Evolutionary conservation across 2,113 vertebrate species (phyloP), one percentile per base, ranked within the genome.

Genomic region (Dromas ardeola): DNA sequence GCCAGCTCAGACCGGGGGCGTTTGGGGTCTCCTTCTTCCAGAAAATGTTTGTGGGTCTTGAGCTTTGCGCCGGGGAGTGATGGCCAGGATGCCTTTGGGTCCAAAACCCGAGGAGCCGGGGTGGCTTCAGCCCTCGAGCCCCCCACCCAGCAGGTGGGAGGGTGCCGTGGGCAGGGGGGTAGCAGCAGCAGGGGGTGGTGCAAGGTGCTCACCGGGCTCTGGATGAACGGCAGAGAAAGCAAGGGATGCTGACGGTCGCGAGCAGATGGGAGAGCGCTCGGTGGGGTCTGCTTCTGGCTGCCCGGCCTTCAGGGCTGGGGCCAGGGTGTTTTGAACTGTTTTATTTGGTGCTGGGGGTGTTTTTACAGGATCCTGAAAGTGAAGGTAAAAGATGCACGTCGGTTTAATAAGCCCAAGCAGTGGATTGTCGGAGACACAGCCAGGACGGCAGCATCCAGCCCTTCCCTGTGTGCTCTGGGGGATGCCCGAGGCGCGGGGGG

Each of bases 31-130:
- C 4, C 23, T 91, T 16, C 7, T 61, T 73, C 15, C 59, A 53
- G 17, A 6, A 58, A 25, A 42, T 7, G 11, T 30, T 36, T 43
- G 42, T 4, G 10, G 29, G 17, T 81, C 32, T 62, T 3, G 2
- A 13, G 3, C 19, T 50, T 50, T 73, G 59, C 0, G 0, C n/a
- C 1, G 3, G 43, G 7, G 23, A 0, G 0, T 2, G 7, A 22
- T 14, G 49, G 11, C 50, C 4, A 0, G 21, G 17, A 25, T 53
- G 10, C 6, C 13, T 71, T 72, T 32, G 26, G 5, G 1, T 52
- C n/a, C 40, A 81, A 65, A 71, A 16, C n/a, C 11, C 0, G 0
- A 45, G 52, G 32, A 84, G 22, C 10, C 67, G 65, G 30, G 9
- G 15, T 53, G 65, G 27, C 10, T 73, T 80, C 32, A 36, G 16